Evolutionary conservation across 1,140 invertebrate genomes (phyloP), one percentile per base, ranked within the genome.

Genomic region (Globodera rostochiensis): DNA sequence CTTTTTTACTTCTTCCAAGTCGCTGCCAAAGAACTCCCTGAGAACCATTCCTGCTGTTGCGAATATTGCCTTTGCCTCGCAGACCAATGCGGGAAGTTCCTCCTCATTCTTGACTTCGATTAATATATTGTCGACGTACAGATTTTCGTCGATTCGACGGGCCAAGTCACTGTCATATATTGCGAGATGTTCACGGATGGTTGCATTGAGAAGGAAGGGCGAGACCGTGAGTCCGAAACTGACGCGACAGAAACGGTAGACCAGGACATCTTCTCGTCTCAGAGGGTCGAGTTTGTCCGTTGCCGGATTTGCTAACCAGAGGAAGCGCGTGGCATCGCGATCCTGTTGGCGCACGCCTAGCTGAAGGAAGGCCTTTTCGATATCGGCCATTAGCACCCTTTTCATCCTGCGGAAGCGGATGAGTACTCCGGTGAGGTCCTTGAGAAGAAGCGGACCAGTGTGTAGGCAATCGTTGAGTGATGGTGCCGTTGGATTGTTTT

Each of bases 341-440:
- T 81, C 80, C 0, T 80, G 19, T 3, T 36, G 6, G 1, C 49
- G 3, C 0, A 81, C 67, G 1, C 46, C 36, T 0, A 81, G 21
- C 47, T 81, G 80, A 13, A 81, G 50, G 53, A 81, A 81, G 2
- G 80, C 80, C 11, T 81, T 81, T 11, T 81, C 80, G 4, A 81
- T 47, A 25, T 81, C 80, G 7, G 79, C 79, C 0, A 69, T 0
- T 0, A 84, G 4, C 1, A 57, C 50, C 0, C 13, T 15, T 2
- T 21, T 1, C 82, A 67, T 64, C 13, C 6, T 47, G 15, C 75
- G 15, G 0, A 21, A 57, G 1, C 75, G 4, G 0, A 77, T 6
- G 0, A 77, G n/a, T 0, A 77, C 73, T 0, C 75, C 75, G 0
- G 71, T 50, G 0, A 77, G 45, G 19, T 77, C 6, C 19, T 77